phyloP scores from a whole-genome alignment of 1,140 invertebrate genomes.

The Caenorhabditis remanei region DNA sequence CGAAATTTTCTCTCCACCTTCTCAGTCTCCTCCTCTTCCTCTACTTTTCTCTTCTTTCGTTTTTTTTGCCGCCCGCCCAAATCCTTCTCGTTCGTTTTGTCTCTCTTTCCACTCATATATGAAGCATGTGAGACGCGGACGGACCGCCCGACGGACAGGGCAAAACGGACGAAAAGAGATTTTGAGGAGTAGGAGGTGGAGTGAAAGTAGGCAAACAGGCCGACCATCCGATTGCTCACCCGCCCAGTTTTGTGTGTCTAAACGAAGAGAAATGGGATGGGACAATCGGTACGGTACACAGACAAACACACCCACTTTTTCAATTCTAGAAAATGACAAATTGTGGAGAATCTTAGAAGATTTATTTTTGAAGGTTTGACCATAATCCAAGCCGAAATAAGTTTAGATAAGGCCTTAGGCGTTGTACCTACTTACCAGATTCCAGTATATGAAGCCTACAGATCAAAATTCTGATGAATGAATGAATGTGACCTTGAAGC shows the following conservation, averaged over 20 bases:
- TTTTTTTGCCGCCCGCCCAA: neutral
- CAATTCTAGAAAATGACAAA: no score
- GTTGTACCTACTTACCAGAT: no score
- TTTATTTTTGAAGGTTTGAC: no score
- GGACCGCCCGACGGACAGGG: neutral
- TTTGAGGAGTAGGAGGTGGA: neutral
- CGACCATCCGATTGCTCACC: neutral
- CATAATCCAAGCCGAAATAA: no score
- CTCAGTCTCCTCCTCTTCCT: no score
- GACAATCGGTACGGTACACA: neutral
- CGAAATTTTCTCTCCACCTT: neutral
- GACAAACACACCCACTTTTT: no score
- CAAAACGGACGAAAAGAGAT: neutral
- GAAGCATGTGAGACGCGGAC: neutral
- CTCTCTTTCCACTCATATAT: neutral
- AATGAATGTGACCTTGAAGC: no score
- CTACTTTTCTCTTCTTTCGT: neutral
- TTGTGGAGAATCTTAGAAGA: no score
- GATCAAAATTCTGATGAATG: no score
- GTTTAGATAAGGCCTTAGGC: no score
- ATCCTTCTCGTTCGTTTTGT: neutral
- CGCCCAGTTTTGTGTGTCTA: slow-evolving; percentile 19
- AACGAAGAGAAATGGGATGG: neutral
- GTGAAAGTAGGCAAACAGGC: neutral
- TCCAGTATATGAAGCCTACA: no score